A percentile compares a stretch with the other conserved stretches of the same genome.
These are phyloP conservation scores for Corythoichthys intestinalis DNA, from an alignment of 2,113 vertebrate species.

Conservation along the genomic window DNA sequence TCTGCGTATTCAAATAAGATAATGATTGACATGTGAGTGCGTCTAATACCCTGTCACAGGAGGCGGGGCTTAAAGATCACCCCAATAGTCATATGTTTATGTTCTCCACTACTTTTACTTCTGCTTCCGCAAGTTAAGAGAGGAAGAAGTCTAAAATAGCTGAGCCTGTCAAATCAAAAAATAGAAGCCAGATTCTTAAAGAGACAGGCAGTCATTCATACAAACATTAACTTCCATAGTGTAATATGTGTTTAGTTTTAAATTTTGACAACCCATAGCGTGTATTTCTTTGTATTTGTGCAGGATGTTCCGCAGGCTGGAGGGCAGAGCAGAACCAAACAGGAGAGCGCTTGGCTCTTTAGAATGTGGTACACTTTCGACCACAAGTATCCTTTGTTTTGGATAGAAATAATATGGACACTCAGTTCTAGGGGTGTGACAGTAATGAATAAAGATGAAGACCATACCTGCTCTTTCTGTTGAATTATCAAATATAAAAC, in stretches of 20 bases:
- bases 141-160: neutral
- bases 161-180: neutral
- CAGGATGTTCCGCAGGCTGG: slow-evolving; percentile 68
- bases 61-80: too few species aligned
- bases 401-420: neutral
- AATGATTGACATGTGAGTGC: too few species aligned
- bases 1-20: too few species aligned
- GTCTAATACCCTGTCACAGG: too few species aligned
- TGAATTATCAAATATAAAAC: too few species aligned
- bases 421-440: too few species aligned
- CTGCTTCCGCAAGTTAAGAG: neutral
- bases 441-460: too few species aligned
- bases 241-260: neutral
- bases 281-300: neutral
- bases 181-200: neutral
- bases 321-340: slow-evolving; percentile 85
- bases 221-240: neutral
- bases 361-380: slow-evolving; percentile 97
- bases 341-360: slow-evolving; percentile 98
- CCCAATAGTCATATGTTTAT: neutral
- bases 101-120: neutral
- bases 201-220: neutral
- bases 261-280: neutral
- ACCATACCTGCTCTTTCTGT: too few species aligned
- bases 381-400: slow-evolving; percentile 89